Evolutionary conservation across 2,113 vertebrate species (phyloP), one percentile per base, ranked within the genome.

Genomic region (Macrotus californicus): DNA sequence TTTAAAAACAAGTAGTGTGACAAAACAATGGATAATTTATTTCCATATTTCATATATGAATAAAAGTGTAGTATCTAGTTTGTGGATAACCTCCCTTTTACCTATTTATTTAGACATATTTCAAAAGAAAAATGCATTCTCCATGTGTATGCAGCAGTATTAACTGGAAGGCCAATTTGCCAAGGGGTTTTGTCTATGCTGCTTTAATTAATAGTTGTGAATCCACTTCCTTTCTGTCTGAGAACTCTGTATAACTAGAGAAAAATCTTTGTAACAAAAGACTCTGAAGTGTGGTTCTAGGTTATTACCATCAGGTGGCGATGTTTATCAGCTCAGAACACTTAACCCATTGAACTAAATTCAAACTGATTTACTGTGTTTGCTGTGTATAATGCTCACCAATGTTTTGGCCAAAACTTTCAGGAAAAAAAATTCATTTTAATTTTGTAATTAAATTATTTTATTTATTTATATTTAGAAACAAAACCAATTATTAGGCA

Each of bases 1-100:
- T 91, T 80, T 24, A 79, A 88, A 83, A 79, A 59, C 79, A 80
- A 85, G 2, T 5, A 59, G 4, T 66, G 41, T 21, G 89, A 95
- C 86, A 82, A 5, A 83, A 10, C 14, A 77, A 26, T 14, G 46
- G 18, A 56, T 87, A 67, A 64, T n/a, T 75, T 1, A 75, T 81
- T 4, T 69, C 29, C 10, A 83, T 24, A 24, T 16, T 56, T 5
- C 13, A 43, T 31, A 72, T 72, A 24, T 64, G 15, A 14, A 43
- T 70, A 84, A 64, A 76, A 41, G 0, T 1, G n/a, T 5, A 43
- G 61, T 31, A 31, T 54, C 77, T 84, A 76, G 24, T 43, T 24
- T 88, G 66, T 64, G 4, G 6, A 64, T 67, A 61, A 79, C 4
- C 24, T 56, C 3, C 3, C 21, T 3, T 48, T 79, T 54, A 72